Percentiles rank a stretch among this genome's conserved stretches.
These are phyloP conservation scores for Tamias sibiricus DNA, from an alignment of 2,113 vertebrate genomes.

Conservation along the genomic window DNA sequence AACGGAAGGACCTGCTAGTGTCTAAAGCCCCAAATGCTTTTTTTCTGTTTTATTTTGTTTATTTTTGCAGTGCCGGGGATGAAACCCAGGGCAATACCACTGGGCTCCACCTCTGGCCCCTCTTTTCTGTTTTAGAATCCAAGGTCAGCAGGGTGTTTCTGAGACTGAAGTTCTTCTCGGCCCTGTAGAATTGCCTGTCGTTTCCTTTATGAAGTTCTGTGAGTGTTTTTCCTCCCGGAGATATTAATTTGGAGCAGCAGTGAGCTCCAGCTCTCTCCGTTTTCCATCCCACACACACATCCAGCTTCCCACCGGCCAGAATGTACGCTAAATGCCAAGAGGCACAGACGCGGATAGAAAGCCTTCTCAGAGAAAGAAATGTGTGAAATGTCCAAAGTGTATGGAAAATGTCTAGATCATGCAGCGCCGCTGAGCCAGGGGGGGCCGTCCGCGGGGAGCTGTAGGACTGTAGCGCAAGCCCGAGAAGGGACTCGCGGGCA, in stretches of 20 bases:
- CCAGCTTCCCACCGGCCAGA: background rate
- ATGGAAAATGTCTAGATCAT: background rate
- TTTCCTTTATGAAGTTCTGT: background rate
- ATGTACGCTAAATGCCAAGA: background rate
- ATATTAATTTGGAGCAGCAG: background rate
- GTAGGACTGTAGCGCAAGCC: background rate
- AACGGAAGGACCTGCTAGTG: too few relatives aligned
- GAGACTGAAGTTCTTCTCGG: background rate
- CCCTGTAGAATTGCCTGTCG: background rate
- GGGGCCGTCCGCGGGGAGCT: too few relatives aligned
- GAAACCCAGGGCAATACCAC: too few relatives aligned
- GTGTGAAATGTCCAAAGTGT: background rate
- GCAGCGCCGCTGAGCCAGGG: too few relatives aligned
- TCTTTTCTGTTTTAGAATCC: background rate
- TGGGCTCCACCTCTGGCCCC: background rate
- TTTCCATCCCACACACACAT: background rate
- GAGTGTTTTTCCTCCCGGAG: background rate
- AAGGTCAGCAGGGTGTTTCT: background rate
- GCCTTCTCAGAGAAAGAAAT: background rate
- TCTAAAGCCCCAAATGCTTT: background rate
- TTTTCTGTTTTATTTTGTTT: background rate
- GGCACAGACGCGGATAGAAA: background rate
- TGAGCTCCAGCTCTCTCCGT: background rate
- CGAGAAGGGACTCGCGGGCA: background rate
- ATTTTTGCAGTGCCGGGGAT: background rate